Percentiles rank a stretch among this genome's conserved stretches.
phyloP scores from a whole-genome alignment of 2,888 invertebrate species.

The Idaea biselata region DNA sequence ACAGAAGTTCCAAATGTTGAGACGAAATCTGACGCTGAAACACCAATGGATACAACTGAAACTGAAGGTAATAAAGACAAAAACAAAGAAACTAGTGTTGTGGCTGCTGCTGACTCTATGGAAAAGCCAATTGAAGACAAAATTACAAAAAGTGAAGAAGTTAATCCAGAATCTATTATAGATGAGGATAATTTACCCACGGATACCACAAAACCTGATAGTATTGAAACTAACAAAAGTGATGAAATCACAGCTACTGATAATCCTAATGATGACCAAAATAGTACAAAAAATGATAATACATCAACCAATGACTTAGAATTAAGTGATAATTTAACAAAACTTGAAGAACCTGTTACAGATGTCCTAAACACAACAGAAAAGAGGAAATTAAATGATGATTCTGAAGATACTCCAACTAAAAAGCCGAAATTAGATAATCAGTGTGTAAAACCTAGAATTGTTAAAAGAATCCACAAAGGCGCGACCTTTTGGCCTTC shows the following conservation, averaged over 20 bases:
- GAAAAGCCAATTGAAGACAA: neutral
- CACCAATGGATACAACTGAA: constrained; percentile 6
- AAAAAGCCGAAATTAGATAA: constrained; percentile 57
- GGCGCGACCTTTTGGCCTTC: constrained; percentile 89
- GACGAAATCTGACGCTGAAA: neutral
- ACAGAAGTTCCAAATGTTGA: constrained; percentile 12
- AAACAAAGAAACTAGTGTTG: constrained; percentile 14
- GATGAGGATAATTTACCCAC: neutral
- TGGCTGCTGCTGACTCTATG: neutral
- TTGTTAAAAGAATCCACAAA: constrained; percentile 46
- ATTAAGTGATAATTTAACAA: constrained; percentile 6
- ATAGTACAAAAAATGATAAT: constrained; percentile 14
- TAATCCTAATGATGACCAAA: constrained; percentile 6
- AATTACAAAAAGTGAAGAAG: constrained; percentile 1
- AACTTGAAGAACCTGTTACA: neutral
- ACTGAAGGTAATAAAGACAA: constrained; percentile 9
- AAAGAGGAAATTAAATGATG: constrained; percentile 59
- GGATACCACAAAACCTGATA: neutral
- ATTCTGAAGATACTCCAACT: constrained; percentile 32
- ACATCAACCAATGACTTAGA: constrained; percentile 2
- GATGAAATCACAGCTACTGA: constrained; percentile 5
- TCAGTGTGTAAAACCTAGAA: constrained; percentile 55
- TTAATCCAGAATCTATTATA: neutral
- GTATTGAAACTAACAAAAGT: neutral
- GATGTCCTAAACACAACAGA: constrained; percentile 16